Evolutionary conservation across 2,888 invertebrate species (phyloP), one percentile per base, ranked within the genome.

Genomic region (Polydrusus tereticollis): DNA sequence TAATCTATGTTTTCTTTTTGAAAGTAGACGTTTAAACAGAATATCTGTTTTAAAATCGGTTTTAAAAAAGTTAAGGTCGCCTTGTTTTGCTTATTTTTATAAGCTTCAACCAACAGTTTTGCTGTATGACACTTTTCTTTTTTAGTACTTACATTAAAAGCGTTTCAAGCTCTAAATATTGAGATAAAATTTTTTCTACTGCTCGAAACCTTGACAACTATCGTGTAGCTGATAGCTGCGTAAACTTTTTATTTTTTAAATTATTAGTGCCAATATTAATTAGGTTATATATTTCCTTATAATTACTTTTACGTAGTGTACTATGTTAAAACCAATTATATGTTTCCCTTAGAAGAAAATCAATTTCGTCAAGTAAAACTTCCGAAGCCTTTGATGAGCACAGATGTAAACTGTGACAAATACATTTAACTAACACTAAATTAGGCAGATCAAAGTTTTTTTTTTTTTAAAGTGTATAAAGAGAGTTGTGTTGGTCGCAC

Each of bases 291-390:
- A 78, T 63, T 57, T 62, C 43, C 70, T 69, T 68, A 33, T 77
- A 78, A 43, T 62, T 60, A n/a, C 45, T 55, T 26, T 36, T 23
- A 20, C 77, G 59, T 23, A 73, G 26, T 16, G 75, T 64, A 66
- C 77, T 78, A 23, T 77, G 63, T 23, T 70, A 73, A 66, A 81
- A 80, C 78, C 79, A n/a, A n/a, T n/a, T n/a, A n/a, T n/a, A n/a
- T n/a, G n/a, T n/a, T n/a, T n/a, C n/a, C n/a, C n/a, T n/a, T n/a
- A n/a, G n/a, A n/a, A n/a, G n/a, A n/a, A n/a, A n/a, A n/a, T n/a
- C n/a, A n/a, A n/a, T n/a, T n/a, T 74, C 55, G 21, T 66, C 47
- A 21, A 77, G 77, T 43, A 80, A 64, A 66, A 72, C 73, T 58
- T 75, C 71, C 12, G 74, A 68, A 21, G 79, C 79, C 33, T 74